Conservation (phyloP, 2,888 invertebrate species). For the Vesta saturnalis region DNA sequence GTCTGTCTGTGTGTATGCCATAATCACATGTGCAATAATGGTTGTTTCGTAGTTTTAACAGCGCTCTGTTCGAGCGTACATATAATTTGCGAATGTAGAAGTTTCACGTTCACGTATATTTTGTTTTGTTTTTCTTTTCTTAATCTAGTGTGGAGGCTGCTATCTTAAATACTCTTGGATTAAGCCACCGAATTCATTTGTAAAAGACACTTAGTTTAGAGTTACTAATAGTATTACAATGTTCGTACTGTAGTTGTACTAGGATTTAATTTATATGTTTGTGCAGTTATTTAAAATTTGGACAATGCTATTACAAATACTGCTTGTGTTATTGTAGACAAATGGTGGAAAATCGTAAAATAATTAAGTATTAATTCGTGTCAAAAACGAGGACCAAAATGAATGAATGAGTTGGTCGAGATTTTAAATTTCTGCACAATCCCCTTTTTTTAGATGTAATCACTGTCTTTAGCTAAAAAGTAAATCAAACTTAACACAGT, state of each 20-base stretch:
- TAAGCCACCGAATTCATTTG: conserved; percentile 38
- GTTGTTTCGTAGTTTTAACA: conserved; percentile 25
- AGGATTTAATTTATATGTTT: conserved; percentile 46
- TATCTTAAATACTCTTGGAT: conserved; percentile 25
- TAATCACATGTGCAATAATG: conserved; percentile 43
- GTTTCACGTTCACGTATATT: conserved; percentile 2
- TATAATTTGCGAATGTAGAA: conserved; percentile 17
- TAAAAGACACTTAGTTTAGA: conserved; percentile 61
- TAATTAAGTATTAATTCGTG: conserved; percentile 27
- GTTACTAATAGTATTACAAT: conserved; percentile 61
- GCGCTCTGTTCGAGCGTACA: not conserved
- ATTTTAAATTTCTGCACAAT: conserved; percentile 42
- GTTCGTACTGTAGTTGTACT: conserved; percentile 52
- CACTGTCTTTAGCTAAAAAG: conserved; percentile 48
- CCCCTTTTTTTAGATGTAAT: conserved; percentile 47
- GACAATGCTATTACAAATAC: conserved; percentile 8
- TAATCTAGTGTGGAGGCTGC: conserved; percentile 27
- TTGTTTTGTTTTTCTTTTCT: conserved; percentile 16
- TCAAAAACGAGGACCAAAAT: conserved; percentile 41
- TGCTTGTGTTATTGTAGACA: conserved; percentile 14
- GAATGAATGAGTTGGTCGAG: conserved; percentile 4
- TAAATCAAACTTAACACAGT: conserved; percentile 33
- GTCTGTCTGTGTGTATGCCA: conserved; percentile 45
- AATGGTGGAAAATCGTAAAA: not conserved
- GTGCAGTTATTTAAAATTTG: conserved; percentile 38